Base-by-base conservation (phyloP, 2,113 vertebrate genomes). In the Antennarius striatus region DNA sequence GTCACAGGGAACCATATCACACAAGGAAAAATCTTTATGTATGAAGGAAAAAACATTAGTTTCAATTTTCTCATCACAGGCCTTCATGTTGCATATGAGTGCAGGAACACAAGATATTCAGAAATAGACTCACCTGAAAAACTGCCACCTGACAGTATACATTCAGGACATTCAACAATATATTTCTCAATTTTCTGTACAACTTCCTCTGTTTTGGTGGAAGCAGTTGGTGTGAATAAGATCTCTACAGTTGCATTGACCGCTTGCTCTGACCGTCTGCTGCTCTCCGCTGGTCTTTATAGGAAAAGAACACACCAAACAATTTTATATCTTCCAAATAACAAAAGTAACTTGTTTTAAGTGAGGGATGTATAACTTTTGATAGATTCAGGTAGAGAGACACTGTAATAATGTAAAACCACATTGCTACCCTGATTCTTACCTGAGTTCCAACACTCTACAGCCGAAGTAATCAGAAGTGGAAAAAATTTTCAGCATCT, bases 401-500 rank as follows among this genome's bases (percentile, higher is more conserved):
- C 22, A 22, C 22, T 22, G 22, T 11, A 53, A 4, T 10, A 5
- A 49, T 43, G 17, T 3, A 49, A 6, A 50, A 42, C 0, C 32
- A 2, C 16, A 46, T 2, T 11, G 15, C 17, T 12, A 48, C 11
- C n/a, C 7, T 36, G 3, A 11, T 4, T 72, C 86, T 77, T 68
- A 91, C 91, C 0, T 0, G 30, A 92, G 22, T 47, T 79, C 0
- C 53, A 80, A 32, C 40, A 92, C 84, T 40, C 0, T 56, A 17
- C 75, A 70, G 0, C 0, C 0, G 40, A 10, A 1, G 51, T 63
- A 84, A 43, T 5, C 51, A 0, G 0, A 0, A 0, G 0, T 0
- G 5, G 9, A 12, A 43, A 77, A 81, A 16, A 0, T 0, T 0
- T 0, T 0, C 0, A 0, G 0, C 1, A 91, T 1, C 90, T 91